Percentiles rank a stretch among this genome's conserved stretches.
These are phyloP conservation scores for Umimayanthus kanabou DNA, from an alignment of 92 coral and sea anemone species.

Conservation along the genomic window DNA sequence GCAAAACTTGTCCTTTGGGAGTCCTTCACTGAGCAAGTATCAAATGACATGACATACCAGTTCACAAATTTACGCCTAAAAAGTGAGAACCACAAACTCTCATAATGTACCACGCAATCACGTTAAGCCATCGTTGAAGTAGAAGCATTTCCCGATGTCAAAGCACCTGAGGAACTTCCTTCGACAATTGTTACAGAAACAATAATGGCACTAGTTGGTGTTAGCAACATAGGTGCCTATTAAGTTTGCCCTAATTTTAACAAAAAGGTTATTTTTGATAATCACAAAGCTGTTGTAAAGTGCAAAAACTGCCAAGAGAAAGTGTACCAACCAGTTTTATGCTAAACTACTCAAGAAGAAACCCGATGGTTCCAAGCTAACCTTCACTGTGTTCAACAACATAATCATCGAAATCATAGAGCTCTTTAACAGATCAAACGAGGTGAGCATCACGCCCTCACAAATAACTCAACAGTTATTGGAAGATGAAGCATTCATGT, in stretches of 20 bases:
- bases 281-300: neutral
- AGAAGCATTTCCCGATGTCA: constrained; percentile 40
- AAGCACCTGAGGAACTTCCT: constrained; percentile 49
- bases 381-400: neutral
- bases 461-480: constrained; percentile 14
- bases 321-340: neutral
- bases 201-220: neutral
- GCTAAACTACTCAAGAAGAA: neutral
- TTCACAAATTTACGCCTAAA: constrained; percentile 45
- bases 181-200: constrained; percentile 26
- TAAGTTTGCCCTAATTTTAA: neutral
- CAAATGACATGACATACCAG: constrained; percentile 38
- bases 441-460: constrained; percentile 20
- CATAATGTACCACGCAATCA: constrained; percentile 43
- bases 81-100: constrained; percentile 40
- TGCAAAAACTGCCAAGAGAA: constrained; percentile 10
- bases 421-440: constrained; percentile 19
- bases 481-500: constrained; percentile 44
- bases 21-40: constrained; percentile 26
- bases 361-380: constrained; percentile 19
- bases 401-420: constrained; percentile 12
- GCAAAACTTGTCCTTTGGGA: constrained; percentile 52
- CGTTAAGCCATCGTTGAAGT: constrained; percentile 38
- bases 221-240: neutral
- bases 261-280: neutral